Evolutionary conservation across 2,113 vertebrate species (phyloP).

Genomic region (Salvator merianae): DNA sequence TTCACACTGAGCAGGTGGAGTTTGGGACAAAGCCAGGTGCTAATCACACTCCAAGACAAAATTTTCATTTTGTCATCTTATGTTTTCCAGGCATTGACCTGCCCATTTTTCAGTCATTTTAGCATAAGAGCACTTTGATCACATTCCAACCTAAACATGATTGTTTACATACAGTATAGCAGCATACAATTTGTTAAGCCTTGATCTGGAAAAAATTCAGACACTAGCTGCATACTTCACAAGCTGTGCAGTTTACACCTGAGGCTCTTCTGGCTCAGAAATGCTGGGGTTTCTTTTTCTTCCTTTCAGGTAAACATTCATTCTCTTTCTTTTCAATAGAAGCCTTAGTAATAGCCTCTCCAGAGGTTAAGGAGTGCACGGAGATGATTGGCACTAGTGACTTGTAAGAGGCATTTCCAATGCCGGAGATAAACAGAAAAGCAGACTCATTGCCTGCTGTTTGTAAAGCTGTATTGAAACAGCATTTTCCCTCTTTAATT

Average conservation of each 20-base stretch:
- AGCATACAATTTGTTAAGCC: slow-evolving; percentile 40
- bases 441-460: slow-evolving; percentile 46
- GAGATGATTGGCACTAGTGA: slow-evolving; percentile 41
- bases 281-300: slow-evolving; percentile 32
- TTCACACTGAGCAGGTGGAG: slow-evolving; percentile 40
- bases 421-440: slow-evolving; percentile 40
- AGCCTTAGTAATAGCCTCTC: slow-evolving; percentile 50
- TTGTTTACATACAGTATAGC: slow-evolving; percentile 27
- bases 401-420: slow-evolving; percentile 47
- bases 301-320: slow-evolving; percentile 50
- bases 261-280: slow-evolving; percentile 52
- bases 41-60: slow-evolving; percentile 31
- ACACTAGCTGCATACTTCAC: slow-evolving; percentile 38
- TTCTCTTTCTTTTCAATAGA: slow-evolving; percentile 44
- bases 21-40: slow-evolving; percentile 37
- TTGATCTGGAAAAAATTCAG: slow-evolving; percentile 53
- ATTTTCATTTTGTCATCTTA: slow-evolving; percentile 42
- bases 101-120: slow-evolving; percentile 56
- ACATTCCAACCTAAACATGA: slow-evolving; percentile 64
- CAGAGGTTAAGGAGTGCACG: slow-evolving; percentile 46
- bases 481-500: slow-evolving; percentile 9
- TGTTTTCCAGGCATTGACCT: slow-evolving; percentile 52
- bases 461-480: slow-evolving; percentile 65
- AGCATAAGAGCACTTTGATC: slow-evolving; percentile 62
- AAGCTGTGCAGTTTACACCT: slow-evolving; percentile 44